Evolutionary conservation across 2,797 vertebrate species (phyloP), one percentile per base, ranked within the genome.

Genomic region (Tangara arthus): DNA sequence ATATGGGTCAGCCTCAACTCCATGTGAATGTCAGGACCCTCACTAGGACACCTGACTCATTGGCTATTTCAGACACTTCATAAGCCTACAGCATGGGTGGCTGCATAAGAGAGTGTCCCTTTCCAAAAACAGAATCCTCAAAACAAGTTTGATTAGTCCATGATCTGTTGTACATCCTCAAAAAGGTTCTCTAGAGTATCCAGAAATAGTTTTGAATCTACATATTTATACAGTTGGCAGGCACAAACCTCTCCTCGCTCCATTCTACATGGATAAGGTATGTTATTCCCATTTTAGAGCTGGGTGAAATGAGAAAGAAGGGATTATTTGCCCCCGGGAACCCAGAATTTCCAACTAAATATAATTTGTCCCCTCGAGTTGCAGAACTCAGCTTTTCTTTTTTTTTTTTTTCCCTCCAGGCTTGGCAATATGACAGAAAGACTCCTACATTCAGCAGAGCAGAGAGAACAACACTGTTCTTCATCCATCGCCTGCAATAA

Each of bases 401-500:
- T 18, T 75, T 35, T 70, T 46, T 14, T 5, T 70, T 52, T 14
- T 3, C 0, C 6, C n/a, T 65, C 41, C 26, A 72, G 50, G 59
- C 30, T 82, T 96, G 85, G 85, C 76, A 93, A 53, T 28, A 60
- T 79, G 85, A 72, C 80, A 93, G 73, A 86, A 85, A 87, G 79
- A 61, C 72, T 90, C 77, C 85, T 90, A 83, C 76, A 91, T 47
- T 88, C 39, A 90, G 50, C 69, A 90, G 42, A 89, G 76, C 57
- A 68, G 59, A 57, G 82, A 87, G 76, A 94, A 76, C 32, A 87
- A 34, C 47, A 27, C 11, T 75, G 72, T 70, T 91, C 59, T 95
- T 82, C 52, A 60, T 84, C 82, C 24, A 49, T 37, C 12, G 39
- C 75, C 77, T 94, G 56, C 34, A 84, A 70, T 91, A 79, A 95